Evolutionary conservation across 2,888 invertebrate genomes (phyloP).

Genomic region (Steinernema carpocapsae): DNA sequence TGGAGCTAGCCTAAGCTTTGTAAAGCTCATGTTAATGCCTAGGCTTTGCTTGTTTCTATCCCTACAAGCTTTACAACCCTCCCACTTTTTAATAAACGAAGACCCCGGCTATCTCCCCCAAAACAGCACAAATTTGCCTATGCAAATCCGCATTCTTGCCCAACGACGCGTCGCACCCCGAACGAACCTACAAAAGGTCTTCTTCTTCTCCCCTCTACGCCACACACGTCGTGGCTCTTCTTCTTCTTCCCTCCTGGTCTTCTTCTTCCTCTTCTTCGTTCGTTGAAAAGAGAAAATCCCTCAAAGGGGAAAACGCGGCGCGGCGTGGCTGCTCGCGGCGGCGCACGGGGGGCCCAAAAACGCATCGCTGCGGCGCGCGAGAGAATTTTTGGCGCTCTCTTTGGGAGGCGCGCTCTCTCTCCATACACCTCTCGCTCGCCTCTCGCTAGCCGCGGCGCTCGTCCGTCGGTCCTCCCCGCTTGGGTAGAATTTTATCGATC

Average conservation of each 20-base stretch:
- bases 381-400: slow-evolving; percentile 3
- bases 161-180: no score
- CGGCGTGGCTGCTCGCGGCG: no score
- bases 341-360: slow-evolving; percentile 11
- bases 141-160: no score
- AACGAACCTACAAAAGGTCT: neutral
- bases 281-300: slow-evolving; percentile 17
- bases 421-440: neutral
- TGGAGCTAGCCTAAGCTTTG: no score
- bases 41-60: no score
- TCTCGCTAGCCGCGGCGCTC: neutral
- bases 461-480: no score
- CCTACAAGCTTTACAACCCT: no score
- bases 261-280: neutral
- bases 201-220: neutral
- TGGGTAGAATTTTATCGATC: slow-evolving; percentile 19
- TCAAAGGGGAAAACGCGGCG: neutral
- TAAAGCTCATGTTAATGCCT: no score
- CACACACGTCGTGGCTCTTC: neutral
- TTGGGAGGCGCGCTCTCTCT: neutral
- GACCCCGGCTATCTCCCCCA: no score
- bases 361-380: neutral
- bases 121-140: no score
- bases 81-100: no score
- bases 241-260: no score